Conservation (phyloP, 1,140 invertebrate genomes). For the Tetramorium parvispinum region DNA sequence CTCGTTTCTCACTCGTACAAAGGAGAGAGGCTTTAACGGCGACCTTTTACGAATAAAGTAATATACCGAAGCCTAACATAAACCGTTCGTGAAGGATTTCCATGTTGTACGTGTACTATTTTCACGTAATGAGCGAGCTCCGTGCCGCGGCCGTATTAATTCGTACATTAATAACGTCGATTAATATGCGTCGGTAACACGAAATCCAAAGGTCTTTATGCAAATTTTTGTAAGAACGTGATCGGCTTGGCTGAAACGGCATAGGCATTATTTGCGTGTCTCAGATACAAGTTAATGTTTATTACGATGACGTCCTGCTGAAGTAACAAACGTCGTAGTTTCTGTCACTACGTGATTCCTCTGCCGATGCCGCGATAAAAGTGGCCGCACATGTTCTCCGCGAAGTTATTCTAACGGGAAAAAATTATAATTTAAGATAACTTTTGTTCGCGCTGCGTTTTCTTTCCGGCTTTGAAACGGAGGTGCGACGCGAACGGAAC, state of each 20-base stretch:
- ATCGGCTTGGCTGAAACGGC: neutral
- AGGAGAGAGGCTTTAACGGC: neutral
- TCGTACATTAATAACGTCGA: conserved; percentile 29
- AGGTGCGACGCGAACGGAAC: neutral
- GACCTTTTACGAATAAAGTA: conserved; percentile 16
- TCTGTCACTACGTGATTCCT: too few relatives aligned
- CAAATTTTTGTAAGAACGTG: conserved; percentile 26
- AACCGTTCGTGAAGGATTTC: neutral
- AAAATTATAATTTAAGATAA: conserved; percentile 3
- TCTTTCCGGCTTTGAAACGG: neutral
- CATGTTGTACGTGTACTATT: conserved; percentile 5
- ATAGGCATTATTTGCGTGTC: neutral
- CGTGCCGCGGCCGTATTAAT: conserved; percentile 43
- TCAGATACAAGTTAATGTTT: neutral
- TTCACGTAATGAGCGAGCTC: conserved; percentile 19
- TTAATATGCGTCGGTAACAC: conserved; percentile 27
- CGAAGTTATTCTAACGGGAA: neutral
- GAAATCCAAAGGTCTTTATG: conserved; percentile 31
- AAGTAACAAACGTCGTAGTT: neutral
- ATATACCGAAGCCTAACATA: neutral
- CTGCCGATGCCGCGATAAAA: neutral
- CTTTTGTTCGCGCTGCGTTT: neutral
- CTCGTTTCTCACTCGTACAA: neutral
- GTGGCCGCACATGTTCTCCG: neutral
- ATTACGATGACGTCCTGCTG: neutral